Percentiles rank a stretch among this genome's conserved stretches.
phyloP scores from a whole-genome alignment of 1,140 invertebrate genomes.

The Leptinotarsa undecemlineata region DNA sequence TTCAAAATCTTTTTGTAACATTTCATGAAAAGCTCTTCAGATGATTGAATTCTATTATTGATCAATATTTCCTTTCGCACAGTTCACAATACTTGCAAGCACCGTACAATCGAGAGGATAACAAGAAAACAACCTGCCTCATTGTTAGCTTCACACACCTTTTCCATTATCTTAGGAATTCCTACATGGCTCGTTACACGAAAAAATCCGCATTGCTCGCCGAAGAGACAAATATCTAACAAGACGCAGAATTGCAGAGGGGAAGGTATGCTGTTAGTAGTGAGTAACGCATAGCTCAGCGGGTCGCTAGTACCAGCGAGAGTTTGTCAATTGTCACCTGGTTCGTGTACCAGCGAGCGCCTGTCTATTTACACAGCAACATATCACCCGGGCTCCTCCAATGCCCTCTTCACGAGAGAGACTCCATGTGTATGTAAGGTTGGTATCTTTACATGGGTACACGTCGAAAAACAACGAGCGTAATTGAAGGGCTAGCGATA shows the following conservation, averaged over 20 bases:
- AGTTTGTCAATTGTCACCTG: conserved; percentile 54
- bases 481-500: conserved; percentile 13
- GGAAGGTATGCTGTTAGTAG: conserved; percentile 48
- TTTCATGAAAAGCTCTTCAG: no score
- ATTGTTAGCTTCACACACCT: conserved; percentile 47
- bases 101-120: background rate
- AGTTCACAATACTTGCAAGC: no score
- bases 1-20: no score
- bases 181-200: conserved; percentile 41
- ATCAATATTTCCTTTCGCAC: no score
- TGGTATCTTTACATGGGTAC: conserved; percentile 22
- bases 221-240: conserved; percentile 51
- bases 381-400: conserved; percentile 41
- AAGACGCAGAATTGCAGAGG: conserved; percentile 42
- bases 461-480: conserved; percentile 11
- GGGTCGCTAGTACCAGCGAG: conserved; percentile 49
- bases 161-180: conserved; percentile 50
- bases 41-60: no score
- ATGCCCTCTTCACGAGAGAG: background rate
- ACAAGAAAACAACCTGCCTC: conserved; percentile 27
- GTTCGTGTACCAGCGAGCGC: conserved; percentile 48
- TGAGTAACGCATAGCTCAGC: conserved; percentile 52
- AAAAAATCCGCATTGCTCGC: conserved; percentile 39
- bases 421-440: conserved; percentile 18
- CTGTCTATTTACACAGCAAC: conserved; percentile 46